Conservation (phyloP, 1,140 invertebrate genomes). For the Steinernema khuongi region DNA sequence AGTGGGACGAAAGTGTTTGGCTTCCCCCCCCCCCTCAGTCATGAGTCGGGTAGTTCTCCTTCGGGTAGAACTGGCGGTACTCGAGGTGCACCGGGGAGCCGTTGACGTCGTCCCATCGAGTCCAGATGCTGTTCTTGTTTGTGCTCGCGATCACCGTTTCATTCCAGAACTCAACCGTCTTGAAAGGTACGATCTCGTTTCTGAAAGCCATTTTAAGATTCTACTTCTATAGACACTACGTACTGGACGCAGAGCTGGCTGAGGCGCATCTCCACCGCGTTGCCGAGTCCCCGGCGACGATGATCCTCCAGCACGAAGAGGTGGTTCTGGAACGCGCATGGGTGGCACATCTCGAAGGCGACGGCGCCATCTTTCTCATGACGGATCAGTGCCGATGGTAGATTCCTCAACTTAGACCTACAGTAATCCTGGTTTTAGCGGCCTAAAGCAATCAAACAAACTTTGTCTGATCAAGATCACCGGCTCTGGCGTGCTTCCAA, state of each 20-base stretch:
- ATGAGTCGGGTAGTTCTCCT: background rate
- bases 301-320: conserved; percentile 30
- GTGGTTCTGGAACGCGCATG: conserved; percentile 31
- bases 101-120: background rate
- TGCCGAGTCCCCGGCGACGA: conserved; percentile 33
- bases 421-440: background rate
- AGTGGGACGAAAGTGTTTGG: no score
- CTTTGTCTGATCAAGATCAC: conserved; percentile 34
- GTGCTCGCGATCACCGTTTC: background rate
- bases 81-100: background rate
- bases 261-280: conserved; percentile 34
- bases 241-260: conserved; percentile 26
- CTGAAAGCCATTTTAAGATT: conserved; percentile 16
- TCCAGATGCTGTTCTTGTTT: background rate
- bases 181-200: conserved; percentile 25
- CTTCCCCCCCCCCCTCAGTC: no score
- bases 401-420: conserved; percentile 19
- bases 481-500: conserved; percentile 32
- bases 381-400: conserved; percentile 29
- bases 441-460: no score
- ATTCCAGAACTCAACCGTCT: conserved; percentile 24
- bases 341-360: conserved; percentile 36
- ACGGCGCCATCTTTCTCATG: conserved; percentile 20
- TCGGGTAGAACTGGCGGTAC: background rate
- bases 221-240: background rate